Evolutionary conservation across 2,797 vertebrate genomes (phyloP).

Genomic region (Anguilla anguilla): DNA sequence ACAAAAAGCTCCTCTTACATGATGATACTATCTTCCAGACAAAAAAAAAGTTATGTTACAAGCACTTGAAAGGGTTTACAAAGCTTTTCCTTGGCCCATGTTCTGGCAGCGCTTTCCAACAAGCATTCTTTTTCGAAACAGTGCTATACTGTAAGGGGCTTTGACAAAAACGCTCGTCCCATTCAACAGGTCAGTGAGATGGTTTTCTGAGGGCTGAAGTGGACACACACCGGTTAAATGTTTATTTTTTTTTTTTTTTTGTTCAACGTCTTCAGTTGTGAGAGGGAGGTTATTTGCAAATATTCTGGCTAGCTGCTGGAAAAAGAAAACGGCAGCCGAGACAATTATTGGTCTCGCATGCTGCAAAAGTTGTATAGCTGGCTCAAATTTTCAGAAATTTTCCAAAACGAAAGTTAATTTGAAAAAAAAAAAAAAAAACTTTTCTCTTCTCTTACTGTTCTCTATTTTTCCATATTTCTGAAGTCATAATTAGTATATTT

Average conservation of each 20-base stretch:
- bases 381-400: too few species aligned
- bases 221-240: not conserved
- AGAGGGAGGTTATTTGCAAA: not conserved
- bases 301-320: not conserved
- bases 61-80: not conserved
- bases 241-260: too few species aligned
- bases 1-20: not conserved
- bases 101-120: not conserved
- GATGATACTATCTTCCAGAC: not conserved
- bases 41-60: not conserved
- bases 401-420: too few species aligned
- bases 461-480: too few species aligned
- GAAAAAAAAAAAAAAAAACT: too few species aligned
- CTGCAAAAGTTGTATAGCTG: too few species aligned
- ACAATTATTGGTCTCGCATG: too few species aligned
- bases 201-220: not conserved
- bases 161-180: not conserved
- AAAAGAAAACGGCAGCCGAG: not conserved
- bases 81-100: not conserved
- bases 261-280: too few species aligned
- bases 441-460: too few species aligned
- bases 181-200: not conserved
- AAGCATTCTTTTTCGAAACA: not conserved
- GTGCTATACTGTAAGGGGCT: not conserved
- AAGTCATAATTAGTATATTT: too few species aligned